Evolutionary conservation across 2,888 invertebrate genomes (phyloP).

Genomic region (Thymelicus lineola): DNA sequence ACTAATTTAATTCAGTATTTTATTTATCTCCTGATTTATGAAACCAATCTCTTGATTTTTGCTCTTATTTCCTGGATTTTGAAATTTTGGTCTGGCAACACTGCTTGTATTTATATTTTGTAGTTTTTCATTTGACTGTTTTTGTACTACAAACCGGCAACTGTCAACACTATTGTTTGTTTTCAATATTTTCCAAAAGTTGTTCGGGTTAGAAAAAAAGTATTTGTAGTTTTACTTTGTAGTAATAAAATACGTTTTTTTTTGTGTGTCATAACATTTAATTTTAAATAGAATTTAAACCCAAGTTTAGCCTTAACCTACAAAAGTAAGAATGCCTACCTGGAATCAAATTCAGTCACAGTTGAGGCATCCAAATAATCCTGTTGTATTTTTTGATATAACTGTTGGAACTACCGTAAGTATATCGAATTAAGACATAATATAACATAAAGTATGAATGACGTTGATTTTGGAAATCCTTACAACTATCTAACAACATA

Average conservation of each 20-base stretch:
- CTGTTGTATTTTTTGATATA: conserved; percentile 99
- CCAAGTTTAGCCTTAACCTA: neutral
- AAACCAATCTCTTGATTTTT: too few relatives aligned
- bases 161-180: too few relatives aligned
- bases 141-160: too few relatives aligned
- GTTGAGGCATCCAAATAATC: conserved; percentile 96
- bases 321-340: conserved; percentile 89
- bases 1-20: too few relatives aligned
- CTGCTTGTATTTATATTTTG: too few relatives aligned
- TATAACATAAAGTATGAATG: neutral
- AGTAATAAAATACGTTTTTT: neutral
- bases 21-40: too few relatives aligned
- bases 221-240: neutral
- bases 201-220: too few relatives aligned
- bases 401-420: conserved; percentile 96
- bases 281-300: neutral
- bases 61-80: too few relatives aligned
- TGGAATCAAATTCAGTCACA: conserved; percentile 98
- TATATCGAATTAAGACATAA: conserved; percentile 40
- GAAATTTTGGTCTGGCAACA: too few relatives aligned
- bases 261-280: neutral
- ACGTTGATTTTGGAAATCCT: neutral
- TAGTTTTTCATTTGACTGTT: too few relatives aligned
- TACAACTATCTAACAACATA: too few relatives aligned
- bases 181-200: too few relatives aligned